Base-by-base conservation (phyloP, 2,888 invertebrate species). In the Sisyra terminalis region DNA sequence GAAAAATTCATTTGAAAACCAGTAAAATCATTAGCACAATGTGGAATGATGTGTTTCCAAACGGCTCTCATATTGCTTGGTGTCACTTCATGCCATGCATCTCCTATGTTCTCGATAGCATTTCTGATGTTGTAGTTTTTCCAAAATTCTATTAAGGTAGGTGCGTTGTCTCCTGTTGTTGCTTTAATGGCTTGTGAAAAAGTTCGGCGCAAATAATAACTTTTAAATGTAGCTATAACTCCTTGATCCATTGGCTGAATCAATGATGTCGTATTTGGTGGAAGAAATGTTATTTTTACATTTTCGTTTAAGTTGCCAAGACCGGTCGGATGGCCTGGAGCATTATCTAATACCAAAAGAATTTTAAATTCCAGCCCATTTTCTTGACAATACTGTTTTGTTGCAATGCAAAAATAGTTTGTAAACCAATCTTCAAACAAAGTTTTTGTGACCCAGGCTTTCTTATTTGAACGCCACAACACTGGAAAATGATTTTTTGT, bases 401-500 rank as follows among this genome's bases (percentile, higher is more conserved):
- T 16, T 39, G 29, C 13, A 31, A 39, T 16, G 32, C 38, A 43
- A 43, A 43, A 43, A 30, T 31, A 39, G 32, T 43, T 43, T 6
- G 15, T 43, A 18, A 43, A 38, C 38, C 43, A 43, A 17, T 43
- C 38, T 32, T 39, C 43, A 31, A 39, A 43, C 15, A 39, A 11
- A 43, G 31, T 16, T 43, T 43, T 39, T 29, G 39, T 43, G 13
- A 37, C 37, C 37, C 37, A 37, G 3, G 37, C 37, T 37, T 37
- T 37, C 37, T 16, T 37, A 37, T 37, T 39, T n/a, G 31, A 43
- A 13, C 39, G 29, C 43, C 43, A 39, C 15, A 39, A 31, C 30
- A 43, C 42, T 3, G 39, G 38, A n/a, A n/a, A n/a, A n/a, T n/a
- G 47, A 8, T 50, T 31, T 17, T 51, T 52, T 7, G 43, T 35